A percentile compares a stretch with the other conserved stretches of the same genome.
These are phyloP conservation scores for Oryzias curvinotus DNA, from an alignment of 2,113 vertebrate genomes.

Conservation along the genomic window DNA sequence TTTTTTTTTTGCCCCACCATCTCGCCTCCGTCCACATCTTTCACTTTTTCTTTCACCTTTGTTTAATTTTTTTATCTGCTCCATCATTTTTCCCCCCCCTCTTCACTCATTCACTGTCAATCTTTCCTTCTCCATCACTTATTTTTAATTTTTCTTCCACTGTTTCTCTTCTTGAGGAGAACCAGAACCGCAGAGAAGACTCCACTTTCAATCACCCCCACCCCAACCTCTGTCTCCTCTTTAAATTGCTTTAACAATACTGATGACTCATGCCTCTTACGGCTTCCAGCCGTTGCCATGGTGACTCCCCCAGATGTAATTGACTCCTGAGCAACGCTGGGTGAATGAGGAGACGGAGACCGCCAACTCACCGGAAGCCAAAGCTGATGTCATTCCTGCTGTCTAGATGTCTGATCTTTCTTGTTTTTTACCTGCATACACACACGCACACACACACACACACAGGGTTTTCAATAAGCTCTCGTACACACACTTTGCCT, in stretches of 20 bases:
- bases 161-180: background rate
- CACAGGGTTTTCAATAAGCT: too few relatives aligned
- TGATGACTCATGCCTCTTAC: constrained; percentile 71
- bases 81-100: background rate
- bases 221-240: background rate
- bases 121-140: background rate
- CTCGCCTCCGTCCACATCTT: background rate
- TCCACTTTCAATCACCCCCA: background rate
- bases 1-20: background rate
- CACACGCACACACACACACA: constrained; percentile 1
- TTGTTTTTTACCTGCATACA: background rate
- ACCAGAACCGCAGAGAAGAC: too few relatives aligned
- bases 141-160: too few relatives aligned
- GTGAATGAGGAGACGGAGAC: constrained; percentile 36
- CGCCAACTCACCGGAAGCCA: constrained; percentile 55
- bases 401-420: constrained; percentile 24
- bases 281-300: constrained; percentile 67
- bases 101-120: too few relatives aligned
- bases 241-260: constrained; percentile 47
- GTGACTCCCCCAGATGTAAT: constrained; percentile 64
- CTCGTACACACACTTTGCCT: too few relatives aligned
- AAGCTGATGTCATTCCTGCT: constrained; percentile 62
- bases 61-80: background rate
- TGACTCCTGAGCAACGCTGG: constrained; percentile 44
- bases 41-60: background rate